Evolutionary conservation across 2,797 vertebrate species (phyloP).

Genomic region (Darevskia mixta): DNA sequence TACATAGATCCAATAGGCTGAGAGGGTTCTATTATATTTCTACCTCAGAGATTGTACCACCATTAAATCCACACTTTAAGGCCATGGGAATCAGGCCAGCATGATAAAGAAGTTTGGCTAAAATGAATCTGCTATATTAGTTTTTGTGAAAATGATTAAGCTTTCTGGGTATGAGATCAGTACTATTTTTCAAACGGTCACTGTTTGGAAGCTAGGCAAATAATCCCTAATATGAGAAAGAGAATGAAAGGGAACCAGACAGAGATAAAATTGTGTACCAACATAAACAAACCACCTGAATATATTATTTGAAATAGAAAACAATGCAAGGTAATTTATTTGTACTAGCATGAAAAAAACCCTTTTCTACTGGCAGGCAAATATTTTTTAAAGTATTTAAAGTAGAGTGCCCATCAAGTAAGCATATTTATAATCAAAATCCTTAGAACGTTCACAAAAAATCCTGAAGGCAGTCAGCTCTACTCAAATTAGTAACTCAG

Average conservation of each 20-base stretch:
- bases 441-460: slow-evolving; percentile 85
- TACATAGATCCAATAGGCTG: slow-evolving; percentile 72
- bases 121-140: slow-evolving; percentile 77
- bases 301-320: slow-evolving; percentile 54
- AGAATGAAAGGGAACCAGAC: slow-evolving; percentile 53
- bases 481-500: slow-evolving; percentile 93
- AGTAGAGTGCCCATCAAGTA: slow-evolving; percentile 91
- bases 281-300: slow-evolving; percentile 58
- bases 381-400: slow-evolving; percentile 80
- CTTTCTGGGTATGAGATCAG: slow-evolving; percentile 67
- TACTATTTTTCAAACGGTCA: slow-evolving; percentile 74
- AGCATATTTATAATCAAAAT: slow-evolving; percentile 93
- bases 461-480: slow-evolving; percentile 92
- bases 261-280: slow-evolving; percentile 63
- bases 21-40: slow-evolving; percentile 71
- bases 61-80: slow-evolving; percentile 74
- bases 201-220: slow-evolving; percentile 71
- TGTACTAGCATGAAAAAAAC: slow-evolving; percentile 74
- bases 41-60: slow-evolving; percentile 62
- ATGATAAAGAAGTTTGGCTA: slow-evolving; percentile 71
- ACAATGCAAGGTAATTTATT: slow-evolving; percentile 79
- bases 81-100: slow-evolving; percentile 70
- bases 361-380: slow-evolving; percentile 83
- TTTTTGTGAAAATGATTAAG: slow-evolving; percentile 78
- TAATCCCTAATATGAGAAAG: slow-evolving; percentile 61